Evolutionary conservation across 2,797 vertebrate genomes (phyloP).

Genomic region (Tapera naevia): DNA sequence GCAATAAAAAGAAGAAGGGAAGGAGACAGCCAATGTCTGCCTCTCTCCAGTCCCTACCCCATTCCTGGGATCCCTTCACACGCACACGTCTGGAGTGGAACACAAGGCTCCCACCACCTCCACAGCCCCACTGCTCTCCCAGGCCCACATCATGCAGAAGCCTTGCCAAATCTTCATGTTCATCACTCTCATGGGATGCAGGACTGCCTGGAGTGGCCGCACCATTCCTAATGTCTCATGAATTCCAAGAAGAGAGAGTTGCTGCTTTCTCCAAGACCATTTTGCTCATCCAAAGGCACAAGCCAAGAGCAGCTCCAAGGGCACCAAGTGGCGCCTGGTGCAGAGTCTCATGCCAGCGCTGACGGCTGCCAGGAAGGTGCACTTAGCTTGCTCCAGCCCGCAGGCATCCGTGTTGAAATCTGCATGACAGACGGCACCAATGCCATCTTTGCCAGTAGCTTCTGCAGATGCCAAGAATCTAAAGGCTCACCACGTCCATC

Average conservation of each 20-base stretch:
- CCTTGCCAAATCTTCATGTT: neutral
- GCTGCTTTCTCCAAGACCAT: neutral
- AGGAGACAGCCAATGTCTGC: neutral
- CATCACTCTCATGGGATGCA: fast-evolving
- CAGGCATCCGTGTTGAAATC: neutral
- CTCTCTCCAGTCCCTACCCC: neutral
- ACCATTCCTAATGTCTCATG: fast-evolving
- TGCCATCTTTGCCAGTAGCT: neutral
- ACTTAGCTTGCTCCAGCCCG: neutral
- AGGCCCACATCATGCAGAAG: neutral
- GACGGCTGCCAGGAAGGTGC: neutral
- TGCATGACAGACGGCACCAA: neutral
- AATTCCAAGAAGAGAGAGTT: neutral
- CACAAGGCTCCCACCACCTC: neutral
- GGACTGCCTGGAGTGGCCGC: fast-evolving
- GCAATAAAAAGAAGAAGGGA: neutral
- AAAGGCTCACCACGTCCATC: neutral
- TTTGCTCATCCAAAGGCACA: neutral
- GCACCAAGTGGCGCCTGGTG: fast-evolving
- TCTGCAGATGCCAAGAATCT: neutral
- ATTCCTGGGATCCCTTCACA: neutral
- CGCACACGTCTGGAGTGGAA: fast-evolving
- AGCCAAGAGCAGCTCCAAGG: neutral
- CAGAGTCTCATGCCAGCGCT: neutral
- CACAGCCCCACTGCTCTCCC: neutral